Conservation (phyloP, 2,888 invertebrate genomes). For the Escarpia spicata region DNA sequence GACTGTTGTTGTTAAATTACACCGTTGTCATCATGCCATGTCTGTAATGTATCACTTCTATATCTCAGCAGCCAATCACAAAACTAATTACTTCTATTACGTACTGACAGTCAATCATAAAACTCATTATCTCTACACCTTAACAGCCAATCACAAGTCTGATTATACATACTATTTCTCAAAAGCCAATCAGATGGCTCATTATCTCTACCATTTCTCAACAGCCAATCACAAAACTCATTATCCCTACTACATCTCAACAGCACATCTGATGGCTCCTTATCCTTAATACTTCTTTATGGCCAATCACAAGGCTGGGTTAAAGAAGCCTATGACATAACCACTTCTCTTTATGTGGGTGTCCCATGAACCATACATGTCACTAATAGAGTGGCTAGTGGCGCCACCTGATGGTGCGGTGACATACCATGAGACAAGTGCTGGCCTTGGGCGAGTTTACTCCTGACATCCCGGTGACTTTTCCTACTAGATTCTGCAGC, state of each 20-base stretch:
- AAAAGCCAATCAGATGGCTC: too few species aligned
- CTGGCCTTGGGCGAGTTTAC: slow-evolving; percentile 51
- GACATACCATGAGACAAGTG: slow-evolving; percentile 57
- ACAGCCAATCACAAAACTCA: too few species aligned
- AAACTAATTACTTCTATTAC: too few species aligned
- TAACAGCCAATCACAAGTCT: too few species aligned
- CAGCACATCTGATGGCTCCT: not conserved
- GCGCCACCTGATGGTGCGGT: slow-evolving; percentile 39
- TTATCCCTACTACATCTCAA: too few species aligned
- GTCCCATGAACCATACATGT: not conserved
- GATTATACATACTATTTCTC: too few species aligned
- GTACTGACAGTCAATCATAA: too few species aligned
- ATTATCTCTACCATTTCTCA: too few species aligned
- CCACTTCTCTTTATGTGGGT: not conserved
- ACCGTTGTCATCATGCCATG: not conserved
- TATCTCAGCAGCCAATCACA: too few species aligned
- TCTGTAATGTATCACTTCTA: not conserved
- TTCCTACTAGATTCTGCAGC: slow-evolving; percentile 61
- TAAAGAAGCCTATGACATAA: not conserved
- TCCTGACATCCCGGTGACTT: slow-evolving; percentile 43
- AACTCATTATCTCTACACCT: too few species aligned
- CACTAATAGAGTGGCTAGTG: slow-evolving; percentile 30
- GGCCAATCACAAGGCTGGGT: not conserved
- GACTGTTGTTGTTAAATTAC: not conserved
- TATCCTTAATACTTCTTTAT: not conserved